Evolutionary conservation across 2,797 vertebrate genomes (phyloP).

Genomic region (Rachycentron canadum): DNA sequence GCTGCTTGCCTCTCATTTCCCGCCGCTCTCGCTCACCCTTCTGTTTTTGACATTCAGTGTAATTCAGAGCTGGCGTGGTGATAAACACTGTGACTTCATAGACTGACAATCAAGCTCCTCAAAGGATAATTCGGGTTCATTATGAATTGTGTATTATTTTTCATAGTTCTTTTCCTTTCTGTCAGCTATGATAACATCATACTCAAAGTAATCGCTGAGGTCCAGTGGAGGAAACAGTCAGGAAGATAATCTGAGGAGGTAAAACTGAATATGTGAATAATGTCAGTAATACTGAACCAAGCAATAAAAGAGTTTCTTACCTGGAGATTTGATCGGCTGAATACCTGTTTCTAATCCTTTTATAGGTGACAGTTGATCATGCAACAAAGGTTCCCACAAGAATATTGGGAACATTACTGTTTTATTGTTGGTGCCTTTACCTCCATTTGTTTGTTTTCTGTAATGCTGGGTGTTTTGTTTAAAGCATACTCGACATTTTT

Average conservation of each 20-base stretch:
- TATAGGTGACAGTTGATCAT: too few species aligned
- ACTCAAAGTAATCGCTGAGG: background rate
- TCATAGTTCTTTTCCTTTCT: background rate
- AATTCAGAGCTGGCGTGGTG: conserved; percentile 4
- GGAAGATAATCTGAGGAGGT: background rate
- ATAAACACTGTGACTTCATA: background rate
- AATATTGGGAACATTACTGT: too few species aligned
- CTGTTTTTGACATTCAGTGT: conserved; percentile 6
- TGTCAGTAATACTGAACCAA: background rate
- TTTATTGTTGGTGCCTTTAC: background rate
- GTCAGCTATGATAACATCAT: background rate
- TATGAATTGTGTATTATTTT: conserved; percentile 10
- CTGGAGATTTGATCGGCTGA: background rate
- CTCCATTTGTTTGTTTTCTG: too few species aligned
- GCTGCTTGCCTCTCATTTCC: background rate
- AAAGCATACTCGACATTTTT: too few species aligned
- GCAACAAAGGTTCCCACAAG: too few species aligned
- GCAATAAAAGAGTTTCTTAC: background rate
- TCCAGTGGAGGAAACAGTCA: background rate
- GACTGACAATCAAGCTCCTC: background rate
- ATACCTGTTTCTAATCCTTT: too few species aligned
- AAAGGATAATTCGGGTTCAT: background rate
- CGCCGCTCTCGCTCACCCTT: background rate
- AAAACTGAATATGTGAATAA: background rate
- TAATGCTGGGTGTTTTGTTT: too few species aligned